phyloP scores from a whole-genome alignment of 2,888 invertebrate genomes.

The Dolomedes plantarius region DNA sequence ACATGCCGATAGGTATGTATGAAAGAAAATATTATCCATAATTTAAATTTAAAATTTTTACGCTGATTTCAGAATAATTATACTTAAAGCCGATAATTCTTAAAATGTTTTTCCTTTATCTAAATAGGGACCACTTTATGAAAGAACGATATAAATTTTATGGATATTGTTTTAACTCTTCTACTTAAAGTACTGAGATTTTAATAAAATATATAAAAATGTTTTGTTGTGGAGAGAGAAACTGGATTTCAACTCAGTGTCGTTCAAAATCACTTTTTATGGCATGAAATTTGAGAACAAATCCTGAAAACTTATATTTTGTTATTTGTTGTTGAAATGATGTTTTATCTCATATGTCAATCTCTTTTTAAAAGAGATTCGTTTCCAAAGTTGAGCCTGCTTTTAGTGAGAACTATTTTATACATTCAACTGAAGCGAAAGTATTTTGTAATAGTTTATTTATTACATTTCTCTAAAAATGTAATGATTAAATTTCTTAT shows the following conservation, averaged over 20 bases:
- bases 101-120: too few species aligned
- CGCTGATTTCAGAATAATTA: too few species aligned
- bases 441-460: not conserved
- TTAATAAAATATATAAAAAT: not conserved
- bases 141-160: too few species aligned
- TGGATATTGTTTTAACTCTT: too few species aligned
- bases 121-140: too few species aligned
- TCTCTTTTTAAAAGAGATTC: not conserved
- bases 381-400: not conserved
- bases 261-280: not conserved
- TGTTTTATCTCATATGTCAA: not conserved
- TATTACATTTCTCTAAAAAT: slow-evolving; percentile 3
- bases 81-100: too few species aligned
- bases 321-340: not conserved
- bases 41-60: too few species aligned
- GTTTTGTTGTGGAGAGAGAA: not conserved
- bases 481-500: not conserved
- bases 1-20: too few species aligned
- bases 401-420: not conserved
- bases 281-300: not conserved
- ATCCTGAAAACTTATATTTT: not conserved
- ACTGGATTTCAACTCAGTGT: not conserved
- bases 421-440: not conserved
- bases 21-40: too few species aligned
- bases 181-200: not conserved